Base-by-base conservation (phyloP, 2,113 vertebrate species). In the Corythoichthys intestinalis region DNA sequence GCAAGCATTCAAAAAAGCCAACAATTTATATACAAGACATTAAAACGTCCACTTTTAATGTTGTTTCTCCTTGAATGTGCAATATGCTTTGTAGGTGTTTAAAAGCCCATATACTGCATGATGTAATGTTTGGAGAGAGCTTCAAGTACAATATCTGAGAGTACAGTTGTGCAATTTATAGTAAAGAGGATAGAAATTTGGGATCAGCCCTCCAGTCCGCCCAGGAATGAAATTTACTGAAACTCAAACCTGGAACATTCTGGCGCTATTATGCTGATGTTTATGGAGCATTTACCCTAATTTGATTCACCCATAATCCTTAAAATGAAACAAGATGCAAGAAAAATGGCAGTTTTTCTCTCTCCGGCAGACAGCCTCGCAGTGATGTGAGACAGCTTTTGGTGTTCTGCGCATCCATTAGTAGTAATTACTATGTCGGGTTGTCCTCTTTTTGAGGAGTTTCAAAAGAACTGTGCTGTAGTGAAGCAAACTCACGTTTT, bases 171-270 rank as follows among this genome's bases (percentile, higher is more conserved):
- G 28, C 57, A 70, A 10, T 78, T 60, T 62, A 65, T 49, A 65
- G 38, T 65, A 49, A 68, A 72, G 69, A 64, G 63, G 60, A 61
- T 38, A 62, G 4, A 65, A 70, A 54, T 60, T 70, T 41, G 48
- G 66, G 68, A 67, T 78, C 70, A 37, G 48, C 74, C 56, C 17
- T 20, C 50, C 14, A 70, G 68, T 73, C 64, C 68, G 14, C 58
- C 37, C 69, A 60, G 35, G 17, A 70, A 71, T 79, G 15, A 79
- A 71, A 74, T 78, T 50, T 57, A 65, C 39, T 65, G 52, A 65
- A 80, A 73, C 73, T 69, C 53, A 66, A 72, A 75, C 54, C 17
- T 14, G 13, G 34, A 20, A 50, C 39, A 38, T 11, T 10, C 37
- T 65, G 59, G 59, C 68, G 38, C 66, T 53, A 56, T 58, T 37